Percentiles rank a stretch among this genome's conserved stretches.
Evolutionary conservation across 2,888 invertebrate genomes (phyloP).

Genomic region (Autographa pulchrina): DNA sequence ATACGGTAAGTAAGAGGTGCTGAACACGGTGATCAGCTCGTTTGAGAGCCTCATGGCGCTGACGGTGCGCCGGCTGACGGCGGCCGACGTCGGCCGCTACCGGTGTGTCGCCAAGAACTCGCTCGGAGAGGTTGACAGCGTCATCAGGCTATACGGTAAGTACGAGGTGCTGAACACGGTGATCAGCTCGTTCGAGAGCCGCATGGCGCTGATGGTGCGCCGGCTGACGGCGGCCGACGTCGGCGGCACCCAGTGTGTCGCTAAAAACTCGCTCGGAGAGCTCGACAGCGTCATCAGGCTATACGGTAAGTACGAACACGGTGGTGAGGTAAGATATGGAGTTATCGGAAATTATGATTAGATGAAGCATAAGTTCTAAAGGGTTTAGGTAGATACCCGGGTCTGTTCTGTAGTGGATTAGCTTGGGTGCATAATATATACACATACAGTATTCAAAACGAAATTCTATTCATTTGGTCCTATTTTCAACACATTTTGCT

Average conservation of each 20-base stretch:
- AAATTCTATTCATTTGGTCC: too few species aligned
- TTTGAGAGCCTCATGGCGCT: conserved; percentile 96
- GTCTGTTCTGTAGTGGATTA: too few species aligned
- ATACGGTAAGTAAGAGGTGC: conserved; percentile 95
- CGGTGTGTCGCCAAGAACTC: conserved; percentile 96
- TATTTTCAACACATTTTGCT: too few species aligned
- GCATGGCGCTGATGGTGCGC: conserved; percentile 94
- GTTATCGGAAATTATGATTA: too few species aligned
- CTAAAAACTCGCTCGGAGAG: conserved; percentile 96
- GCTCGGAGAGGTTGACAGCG: conserved; percentile 96
- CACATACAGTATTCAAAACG: too few species aligned
- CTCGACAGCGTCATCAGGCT: conserved; percentile 96
- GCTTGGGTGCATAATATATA: too few species aligned
- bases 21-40: conserved; percentile 91
- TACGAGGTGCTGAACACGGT: conserved; percentile 93
- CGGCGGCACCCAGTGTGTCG: conserved; percentile 95
- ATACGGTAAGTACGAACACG: conserved; percentile 94
- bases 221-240: conserved; percentile 93
- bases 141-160: conserved; percentile 96
- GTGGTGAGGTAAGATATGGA: too few species aligned
- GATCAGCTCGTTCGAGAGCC: conserved; percentile 94
- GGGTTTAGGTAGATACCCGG: too few species aligned
- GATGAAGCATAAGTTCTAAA: conserved; percentile 68
- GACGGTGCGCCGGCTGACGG: conserved; percentile 92
- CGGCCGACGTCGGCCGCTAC: conserved; percentile 94